Conservation (phyloP, 2,888 invertebrate species). For the Chloromyia formosa region DNA sequence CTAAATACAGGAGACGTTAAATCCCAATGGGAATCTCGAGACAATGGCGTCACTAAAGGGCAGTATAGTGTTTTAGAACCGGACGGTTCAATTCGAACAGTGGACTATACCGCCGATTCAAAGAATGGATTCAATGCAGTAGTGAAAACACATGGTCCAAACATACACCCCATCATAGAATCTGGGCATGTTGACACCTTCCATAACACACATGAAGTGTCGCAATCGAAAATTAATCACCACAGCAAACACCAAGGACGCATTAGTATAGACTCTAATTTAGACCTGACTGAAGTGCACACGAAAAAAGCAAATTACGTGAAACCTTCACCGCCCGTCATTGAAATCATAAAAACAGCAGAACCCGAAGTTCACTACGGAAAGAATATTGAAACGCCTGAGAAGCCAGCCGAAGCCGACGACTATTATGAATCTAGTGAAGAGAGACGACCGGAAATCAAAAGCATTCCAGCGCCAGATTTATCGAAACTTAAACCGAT, state of each 20-base stretch:
- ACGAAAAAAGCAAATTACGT: conserved; percentile 56
- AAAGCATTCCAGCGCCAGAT: conserved; percentile 52
- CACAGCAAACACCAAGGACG: conserved; percentile 64
- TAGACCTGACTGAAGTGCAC: conserved; percentile 57
- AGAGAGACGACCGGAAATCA: conserved; percentile 46
- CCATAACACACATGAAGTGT: conserved; percentile 56
- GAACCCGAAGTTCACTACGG: conserved; percentile 13
- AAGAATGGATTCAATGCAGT: conserved; percentile 68
- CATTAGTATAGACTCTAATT: conserved; percentile 62
- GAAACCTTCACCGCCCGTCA: conserved; percentile 59
- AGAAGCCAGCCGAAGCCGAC: conserved; percentile 53
- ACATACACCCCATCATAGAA: conserved; percentile 61
- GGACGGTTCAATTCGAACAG: conserved; percentile 70
- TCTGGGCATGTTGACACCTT: conserved; percentile 55
- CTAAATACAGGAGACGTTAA: conserved; percentile 68
- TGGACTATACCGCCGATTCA: conserved; percentile 68
- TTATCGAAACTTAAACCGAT: conserved; percentile 51
- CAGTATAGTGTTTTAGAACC: conserved; percentile 74
- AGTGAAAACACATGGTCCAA: conserved; percentile 65
- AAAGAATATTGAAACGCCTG: conserved; percentile 48
- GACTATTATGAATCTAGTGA: conserved; percentile 55
- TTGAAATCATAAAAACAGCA: conserved; percentile 56
- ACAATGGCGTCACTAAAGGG: conserved; percentile 67
- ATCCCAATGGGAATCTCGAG: conserved; percentile 69
- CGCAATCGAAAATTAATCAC: conserved; percentile 64